phyloP scores from a whole-genome alignment of 2,113 vertebrate species.

The Cygnus atratus region DNA sequence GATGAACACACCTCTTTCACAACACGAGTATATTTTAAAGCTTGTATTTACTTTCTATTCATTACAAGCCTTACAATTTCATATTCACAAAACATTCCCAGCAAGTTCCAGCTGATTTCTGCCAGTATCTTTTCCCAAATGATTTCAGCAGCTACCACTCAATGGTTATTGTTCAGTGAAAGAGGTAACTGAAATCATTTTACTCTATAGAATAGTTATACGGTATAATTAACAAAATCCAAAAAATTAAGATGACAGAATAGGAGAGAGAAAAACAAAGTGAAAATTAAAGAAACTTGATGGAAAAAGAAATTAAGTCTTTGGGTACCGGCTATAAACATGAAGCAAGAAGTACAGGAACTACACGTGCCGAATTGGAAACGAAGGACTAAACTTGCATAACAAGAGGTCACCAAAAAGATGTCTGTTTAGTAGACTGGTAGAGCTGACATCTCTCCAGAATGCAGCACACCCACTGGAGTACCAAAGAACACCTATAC shows the following conservation, averaged over 20 bases:
- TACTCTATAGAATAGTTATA: neutral
- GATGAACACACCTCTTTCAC: neutral
- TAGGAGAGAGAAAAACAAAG: neutral
- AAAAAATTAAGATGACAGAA: neutral
- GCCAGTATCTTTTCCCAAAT: neutral
- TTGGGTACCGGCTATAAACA: neutral
- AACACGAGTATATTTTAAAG: neutral
- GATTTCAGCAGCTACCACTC: neutral
- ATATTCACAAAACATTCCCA: neutral
- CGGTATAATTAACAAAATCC: neutral
- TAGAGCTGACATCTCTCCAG: neutral
- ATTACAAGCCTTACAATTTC: neutral
- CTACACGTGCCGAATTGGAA: neutral
- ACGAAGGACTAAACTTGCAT: neutral
- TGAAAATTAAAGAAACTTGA: neutral
- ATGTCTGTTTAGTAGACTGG: neutral
- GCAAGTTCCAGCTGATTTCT: neutral
- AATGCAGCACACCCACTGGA: neutral
- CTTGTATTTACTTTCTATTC: neutral
- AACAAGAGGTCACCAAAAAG: neutral
- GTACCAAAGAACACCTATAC: neutral
- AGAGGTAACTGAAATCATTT: neutral
- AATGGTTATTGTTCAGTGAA: too few species aligned
- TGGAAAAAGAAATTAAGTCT: neutral
- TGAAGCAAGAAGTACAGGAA: neutral